Evolutionary conservation across 2,888 invertebrate genomes (phyloP), one percentile per base, ranked within the genome.

Genomic region (Tanypteryx hageni): DNA sequence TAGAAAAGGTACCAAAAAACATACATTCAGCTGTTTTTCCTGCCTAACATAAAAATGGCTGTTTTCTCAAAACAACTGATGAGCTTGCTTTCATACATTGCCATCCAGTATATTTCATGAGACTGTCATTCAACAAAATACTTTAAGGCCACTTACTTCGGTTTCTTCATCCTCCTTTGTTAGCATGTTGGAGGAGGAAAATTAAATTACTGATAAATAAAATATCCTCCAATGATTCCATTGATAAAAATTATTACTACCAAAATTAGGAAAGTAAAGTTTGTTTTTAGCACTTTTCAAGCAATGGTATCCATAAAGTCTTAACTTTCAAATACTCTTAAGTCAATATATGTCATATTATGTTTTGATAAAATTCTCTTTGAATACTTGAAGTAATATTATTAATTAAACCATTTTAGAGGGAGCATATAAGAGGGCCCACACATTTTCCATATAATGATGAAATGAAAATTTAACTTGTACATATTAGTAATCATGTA

Each of bases 161-260:
- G 22, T 59, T 57, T 81, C 83, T 82, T 92, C 82, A 58, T 92
- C 92, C 83, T 92, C 92, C 83, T 83, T 92, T 92, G 92, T 64
- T 83, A 59, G 92, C 92, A 83, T 92, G 92, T 64, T 16, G 31
- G 58, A 92, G 89, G 89, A 89, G 89, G 64, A 27, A 89, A 68
- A 68, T 44, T n/a, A 44, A n/a, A 64, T 89, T 89, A 89, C 64
- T 89, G 31, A 10, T 31, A 61, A 89, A 4, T 44, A 31, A 64
- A n/a, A 14, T n/a, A 16, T 57, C n/a, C 5, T 7, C 83, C 83
- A 14, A 44, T 44, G 44, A 44, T 44, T 44, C 44, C 44, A 44
- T 76, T 27, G 4, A 76, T 27, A 27, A 27, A 18, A 14, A 27
- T 76, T 76, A 22, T 27, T 11, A 76, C 22, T 76, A 0, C 22